Base-by-base conservation (phyloP, 2,113 vertebrate genomes). In the Elgaria multicarinata region DNA sequence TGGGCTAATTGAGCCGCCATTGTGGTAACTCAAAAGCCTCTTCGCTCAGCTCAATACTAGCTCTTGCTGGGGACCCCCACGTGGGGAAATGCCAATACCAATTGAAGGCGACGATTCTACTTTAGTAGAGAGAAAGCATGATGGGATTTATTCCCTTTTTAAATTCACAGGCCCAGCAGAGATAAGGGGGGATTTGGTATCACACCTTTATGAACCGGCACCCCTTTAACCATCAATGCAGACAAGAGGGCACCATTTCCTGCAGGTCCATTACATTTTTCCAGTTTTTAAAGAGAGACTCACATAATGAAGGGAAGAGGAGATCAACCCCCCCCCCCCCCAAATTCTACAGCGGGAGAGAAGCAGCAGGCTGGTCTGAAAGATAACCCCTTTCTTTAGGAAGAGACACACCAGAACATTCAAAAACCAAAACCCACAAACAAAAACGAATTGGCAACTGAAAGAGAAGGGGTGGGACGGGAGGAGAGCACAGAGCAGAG, bases 211-310 rank as follows among this genome's bases (percentile, higher is more conserved):
- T 87, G 93, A 92, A 92, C 66, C 89, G 84, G 92, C 3, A 24
- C 16, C 31, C 26, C 90, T 46, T n/a, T 87, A 66, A 33, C 77
- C 69, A 33, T 88, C 92, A 90, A 74, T 28, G 16, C 5, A 33
- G 75, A 89, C 91, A 83, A n/a, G 81, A 92, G 93, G 90, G 94
- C 94, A 94, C 94, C 87, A 10, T 88, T 88, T 89, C 71, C 26
- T 67, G 92, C 91, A 72, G 84, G 93, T 72, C 31, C 87, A 92
- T 4, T 0, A 79, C 7, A 33, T 62, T 72, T 93, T 96, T 97
- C 96, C 97, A 97, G 96, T 97, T 97, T 93, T 93, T 91, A 91
- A 95, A 90, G 91, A 66, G 12, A 46, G 39, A 44, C 69, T 53
- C 31, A 39, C 33, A 26, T 79, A 81, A 83, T 9, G 31, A 84